Conservation (phyloP, 1,140 invertebrate genomes). For the Alviniconcha marisindica region DNA sequence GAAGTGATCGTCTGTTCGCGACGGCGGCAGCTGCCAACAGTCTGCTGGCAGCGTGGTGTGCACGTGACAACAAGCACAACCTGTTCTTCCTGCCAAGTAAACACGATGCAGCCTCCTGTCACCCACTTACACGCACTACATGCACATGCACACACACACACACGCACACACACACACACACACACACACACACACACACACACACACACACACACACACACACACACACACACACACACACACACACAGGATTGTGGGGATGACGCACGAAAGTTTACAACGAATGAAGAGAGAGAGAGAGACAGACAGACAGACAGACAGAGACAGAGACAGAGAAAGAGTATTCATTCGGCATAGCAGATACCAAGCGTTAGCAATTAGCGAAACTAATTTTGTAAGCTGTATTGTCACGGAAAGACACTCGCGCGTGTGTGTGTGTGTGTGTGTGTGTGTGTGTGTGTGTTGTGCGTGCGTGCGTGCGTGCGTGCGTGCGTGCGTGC, state of each 20-base stretch:
- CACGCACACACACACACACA: not conserved
- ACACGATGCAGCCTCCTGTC: not conserved
- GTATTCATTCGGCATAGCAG: too few species aligned
- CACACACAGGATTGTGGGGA: not conserved
- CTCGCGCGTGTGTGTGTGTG: not conserved
- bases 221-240: not conserved
- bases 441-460: too few species aligned
- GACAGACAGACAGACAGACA: too few species aligned
- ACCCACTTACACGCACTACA: not conserved
- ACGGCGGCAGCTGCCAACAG: conserved; percentile 4
- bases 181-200: not conserved
- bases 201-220: not conserved
- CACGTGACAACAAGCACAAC: not conserved
- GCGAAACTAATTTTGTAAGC: too few species aligned
- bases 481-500: too few species aligned
- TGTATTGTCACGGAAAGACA: too few species aligned
- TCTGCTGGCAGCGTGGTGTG: conserved; percentile 19
- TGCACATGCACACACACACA: not conserved
- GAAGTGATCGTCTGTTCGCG: not conserved
- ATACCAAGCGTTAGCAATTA: too few species aligned
- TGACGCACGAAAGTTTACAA: too few species aligned
- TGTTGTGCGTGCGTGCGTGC: too few species aligned
- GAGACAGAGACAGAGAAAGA: too few species aligned
- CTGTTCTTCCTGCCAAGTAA: not conserved
- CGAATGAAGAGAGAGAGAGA: too few species aligned